A percentile compares a stretch with the other conserved stretches of the same genome.
Conservation (phyloP, 1,140 invertebrate species). For the Calliopsis andreniformis region DNA sequence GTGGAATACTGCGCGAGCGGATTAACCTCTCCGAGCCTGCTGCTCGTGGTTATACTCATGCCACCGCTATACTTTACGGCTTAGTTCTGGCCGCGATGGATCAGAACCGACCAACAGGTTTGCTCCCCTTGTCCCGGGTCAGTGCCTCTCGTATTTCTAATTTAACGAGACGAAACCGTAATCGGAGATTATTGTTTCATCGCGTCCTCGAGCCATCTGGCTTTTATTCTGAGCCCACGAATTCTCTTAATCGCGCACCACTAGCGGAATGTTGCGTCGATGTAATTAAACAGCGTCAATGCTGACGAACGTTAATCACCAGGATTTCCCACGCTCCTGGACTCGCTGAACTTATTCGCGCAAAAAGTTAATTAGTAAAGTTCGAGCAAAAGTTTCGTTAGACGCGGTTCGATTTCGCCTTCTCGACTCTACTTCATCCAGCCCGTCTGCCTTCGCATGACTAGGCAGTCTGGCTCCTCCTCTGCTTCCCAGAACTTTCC, state of each 20-base stretch:
- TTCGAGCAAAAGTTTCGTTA: background rate
- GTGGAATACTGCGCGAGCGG: slow-evolving; percentile 41
- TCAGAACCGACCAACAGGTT: slow-evolving; percentile 30
- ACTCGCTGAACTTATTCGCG: background rate
- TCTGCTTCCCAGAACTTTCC: slow-evolving; percentile 12
- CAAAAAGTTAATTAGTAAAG: background rate
- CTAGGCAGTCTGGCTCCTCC: background rate
- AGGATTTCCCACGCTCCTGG: background rate
- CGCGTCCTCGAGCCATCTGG: background rate
- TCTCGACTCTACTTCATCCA: background rate
- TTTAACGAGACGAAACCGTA: slow-evolving; percentile 22
- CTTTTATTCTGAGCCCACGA: background rate
- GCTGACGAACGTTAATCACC: background rate
- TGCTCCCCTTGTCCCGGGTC: slow-evolving; percentile 40
- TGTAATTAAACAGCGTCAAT: background rate
- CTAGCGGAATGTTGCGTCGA: background rate
- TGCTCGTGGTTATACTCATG: slow-evolving; percentile 1
- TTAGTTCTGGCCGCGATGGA: slow-evolving; percentile 6
- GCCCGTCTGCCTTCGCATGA: background rate
- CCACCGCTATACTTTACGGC: slow-evolving; percentile 32
- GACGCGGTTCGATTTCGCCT: background rate
- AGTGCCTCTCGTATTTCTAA: slow-evolving; percentile 19
- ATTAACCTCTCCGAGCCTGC: slow-evolving; percentile 44
- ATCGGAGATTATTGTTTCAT: background rate
- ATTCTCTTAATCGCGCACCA: background rate